Conservation (phyloP, 2,113 vertebrate species). For the Odocoileus hemionus region DNA sequence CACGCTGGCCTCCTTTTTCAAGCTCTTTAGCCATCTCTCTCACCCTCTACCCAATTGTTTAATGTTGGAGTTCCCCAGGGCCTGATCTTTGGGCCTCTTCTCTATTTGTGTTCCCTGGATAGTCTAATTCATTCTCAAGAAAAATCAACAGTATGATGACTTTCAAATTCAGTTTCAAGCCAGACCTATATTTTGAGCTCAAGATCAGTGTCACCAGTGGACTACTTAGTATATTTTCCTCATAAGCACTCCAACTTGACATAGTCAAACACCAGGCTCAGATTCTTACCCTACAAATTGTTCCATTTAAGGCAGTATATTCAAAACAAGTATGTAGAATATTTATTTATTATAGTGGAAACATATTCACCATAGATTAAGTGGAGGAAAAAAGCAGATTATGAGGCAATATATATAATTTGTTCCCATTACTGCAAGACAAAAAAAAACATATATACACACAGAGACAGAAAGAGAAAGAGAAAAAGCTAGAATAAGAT, state of each 20-base stretch:
- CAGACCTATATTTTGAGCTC: neutral
- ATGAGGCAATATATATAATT: neutral
- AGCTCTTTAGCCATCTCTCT: neutral
- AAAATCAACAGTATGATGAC: neutral
- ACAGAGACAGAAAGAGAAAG: neutral
- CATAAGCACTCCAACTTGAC: neutral
- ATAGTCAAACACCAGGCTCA: neutral
- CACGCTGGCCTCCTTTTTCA: neutral
- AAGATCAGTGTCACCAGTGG: neutral
- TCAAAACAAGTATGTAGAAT: neutral
- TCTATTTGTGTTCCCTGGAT: neutral
- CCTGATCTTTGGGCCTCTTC: neutral
- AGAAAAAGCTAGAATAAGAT: neutral
- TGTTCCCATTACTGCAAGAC: neutral
- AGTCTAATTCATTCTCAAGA: neutral
- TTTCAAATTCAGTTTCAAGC: neutral
- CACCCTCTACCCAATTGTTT: neutral
- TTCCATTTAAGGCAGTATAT: constrained; percentile 19
- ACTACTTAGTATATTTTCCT: neutral
- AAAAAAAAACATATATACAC: neutral
- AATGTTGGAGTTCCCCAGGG: neutral
- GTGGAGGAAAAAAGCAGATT: neutral
- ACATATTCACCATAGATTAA: neutral
- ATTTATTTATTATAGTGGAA: neutral
- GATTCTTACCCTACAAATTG: neutral